phyloP scores from a whole-genome alignment of 2,888 invertebrate species.

The Meganola albula region DNA sequence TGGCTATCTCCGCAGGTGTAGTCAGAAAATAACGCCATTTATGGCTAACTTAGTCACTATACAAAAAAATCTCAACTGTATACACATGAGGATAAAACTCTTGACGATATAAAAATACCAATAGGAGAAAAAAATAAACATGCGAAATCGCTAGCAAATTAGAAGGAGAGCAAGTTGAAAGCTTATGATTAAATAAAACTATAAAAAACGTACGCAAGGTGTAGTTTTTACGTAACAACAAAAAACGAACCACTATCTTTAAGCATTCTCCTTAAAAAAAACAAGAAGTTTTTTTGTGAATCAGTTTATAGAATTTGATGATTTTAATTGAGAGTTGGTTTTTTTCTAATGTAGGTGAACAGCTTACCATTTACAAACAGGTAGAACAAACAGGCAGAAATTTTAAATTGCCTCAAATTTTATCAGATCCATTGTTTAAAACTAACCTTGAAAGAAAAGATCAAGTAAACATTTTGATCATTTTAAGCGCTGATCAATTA shows the following conservation, averaged over 20 bases:
- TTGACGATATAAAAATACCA: constrained; percentile 42
- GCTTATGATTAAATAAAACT: constrained; percentile 60
- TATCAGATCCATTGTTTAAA: too few species aligned
- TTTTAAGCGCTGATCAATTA: too few species aligned
- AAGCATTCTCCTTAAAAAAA: constrained; percentile 38
- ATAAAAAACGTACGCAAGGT: constrained; percentile 41
- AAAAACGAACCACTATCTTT: constrained; percentile 41
- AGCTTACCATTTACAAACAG: too few species aligned
- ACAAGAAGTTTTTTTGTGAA: constrained; percentile 29
- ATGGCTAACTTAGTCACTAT: constrained; percentile 35
- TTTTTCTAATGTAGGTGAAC: too few species aligned
- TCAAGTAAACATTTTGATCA: too few species aligned
- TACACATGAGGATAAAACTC: constrained; percentile 16
- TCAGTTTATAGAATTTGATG: constrained; percentile 34
- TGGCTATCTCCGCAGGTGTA: constrained; percentile 35
- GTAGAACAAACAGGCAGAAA: too few species aligned
- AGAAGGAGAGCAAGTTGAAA: constrained; percentile 58
- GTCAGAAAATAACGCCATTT: constrained; percentile 36
- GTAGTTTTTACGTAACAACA: constrained; percentile 47
- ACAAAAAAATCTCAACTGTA: constrained; percentile 23
- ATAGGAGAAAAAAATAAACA: constrained; percentile 44
- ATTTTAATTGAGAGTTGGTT: constrained; percentile 25
- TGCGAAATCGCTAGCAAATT: constrained; percentile 51
- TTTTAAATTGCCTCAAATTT: too few species aligned
- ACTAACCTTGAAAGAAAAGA: too few species aligned